Base-by-base conservation (phyloP, 2,113 vertebrate genomes). In the Cathartes aura region DNA sequence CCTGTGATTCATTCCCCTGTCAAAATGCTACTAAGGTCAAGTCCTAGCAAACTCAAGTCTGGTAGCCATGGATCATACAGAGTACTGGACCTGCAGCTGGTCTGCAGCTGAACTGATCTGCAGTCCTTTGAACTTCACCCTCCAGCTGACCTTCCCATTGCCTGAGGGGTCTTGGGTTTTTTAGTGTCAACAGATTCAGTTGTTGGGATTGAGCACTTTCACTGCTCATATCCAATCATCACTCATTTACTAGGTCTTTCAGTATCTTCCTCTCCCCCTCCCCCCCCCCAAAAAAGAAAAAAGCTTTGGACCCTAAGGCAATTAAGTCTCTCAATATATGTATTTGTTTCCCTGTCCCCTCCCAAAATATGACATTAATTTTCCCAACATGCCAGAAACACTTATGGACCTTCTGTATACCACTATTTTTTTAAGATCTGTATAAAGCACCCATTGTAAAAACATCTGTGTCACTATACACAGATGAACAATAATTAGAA, bases 381-480 rank as follows among this genome's bases (percentile, higher is more conserved):
- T 83, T 80, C 55, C 27, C 38, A 64, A 26, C 23, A 34, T 87
- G 38, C 42, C 81, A 82, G 42, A 90, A 92, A 81, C 22, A 26
- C n/a, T 80, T 64, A 64, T 3, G 24, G 60, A n/a, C 29, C 9
- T 63, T 82, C 45, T 71, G 13, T 63, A 29, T 17, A 40, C 21
- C 42, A 58, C 7, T 40, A 34, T 29, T 42, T 59, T 81, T 79
- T 79, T 38, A 10, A 58, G 60, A 27, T 68, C 38, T 43, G 34
- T 17, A 79, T 70, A 93, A 95, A 90, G 17, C 36, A 79, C 7
- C 62, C 53, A 74, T 93, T 87, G 66, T 79, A 30, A 70, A 87
- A 93, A 74, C 87, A 87, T 90, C 76, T 87, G 87, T 90, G 82
- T 58, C 66, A 73, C 82, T 87, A 34, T 79, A 48, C 82, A 87